These are phyloP conservation scores for Falcaria lacertinaria DNA, from an alignment of 2,888 invertebrate species.

Conservation along the genomic window DNA sequence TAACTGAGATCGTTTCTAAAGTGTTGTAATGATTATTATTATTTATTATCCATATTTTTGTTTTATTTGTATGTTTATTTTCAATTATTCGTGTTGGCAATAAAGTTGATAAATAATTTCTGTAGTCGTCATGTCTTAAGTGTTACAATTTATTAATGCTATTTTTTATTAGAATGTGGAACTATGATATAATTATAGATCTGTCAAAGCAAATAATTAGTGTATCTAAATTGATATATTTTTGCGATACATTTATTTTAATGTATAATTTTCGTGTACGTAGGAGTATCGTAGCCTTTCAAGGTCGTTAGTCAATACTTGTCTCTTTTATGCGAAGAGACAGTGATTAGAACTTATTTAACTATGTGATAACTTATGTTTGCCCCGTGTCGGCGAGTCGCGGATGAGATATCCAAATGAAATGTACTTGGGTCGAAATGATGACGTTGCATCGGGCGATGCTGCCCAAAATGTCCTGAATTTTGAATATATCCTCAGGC, in stretches of 20 bases:
- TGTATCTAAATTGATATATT: neutral
- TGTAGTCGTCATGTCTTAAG: neutral
- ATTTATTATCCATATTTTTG: no score
- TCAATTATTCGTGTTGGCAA: no score
- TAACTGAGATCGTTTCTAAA: neutral
- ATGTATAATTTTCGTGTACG: neutral
- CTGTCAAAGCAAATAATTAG: neutral
- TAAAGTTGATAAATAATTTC: no score
- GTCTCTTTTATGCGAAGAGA: neutral
- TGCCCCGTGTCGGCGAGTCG: neutral
- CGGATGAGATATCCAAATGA: neutral
- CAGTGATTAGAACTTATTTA: neutral
- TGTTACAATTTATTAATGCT: neutral
- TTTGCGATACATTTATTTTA: constrained; percentile 1
- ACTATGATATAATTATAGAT: constrained; percentile 15
- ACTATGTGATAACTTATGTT: no score
- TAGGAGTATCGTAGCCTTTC: constrained; percentile 1
- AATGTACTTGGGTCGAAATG: neutral
- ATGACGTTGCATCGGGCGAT: neutral
- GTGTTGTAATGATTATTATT: no score
- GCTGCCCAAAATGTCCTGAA: no score
- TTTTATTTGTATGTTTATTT: no score
- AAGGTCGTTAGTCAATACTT: constrained; percentile 10
- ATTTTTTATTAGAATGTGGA: constrained; percentile 1
- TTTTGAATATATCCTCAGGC: no score